Base-by-base conservation (phyloP, 1,140 invertebrate species). In the Acromyrmex echinatior region DNA sequence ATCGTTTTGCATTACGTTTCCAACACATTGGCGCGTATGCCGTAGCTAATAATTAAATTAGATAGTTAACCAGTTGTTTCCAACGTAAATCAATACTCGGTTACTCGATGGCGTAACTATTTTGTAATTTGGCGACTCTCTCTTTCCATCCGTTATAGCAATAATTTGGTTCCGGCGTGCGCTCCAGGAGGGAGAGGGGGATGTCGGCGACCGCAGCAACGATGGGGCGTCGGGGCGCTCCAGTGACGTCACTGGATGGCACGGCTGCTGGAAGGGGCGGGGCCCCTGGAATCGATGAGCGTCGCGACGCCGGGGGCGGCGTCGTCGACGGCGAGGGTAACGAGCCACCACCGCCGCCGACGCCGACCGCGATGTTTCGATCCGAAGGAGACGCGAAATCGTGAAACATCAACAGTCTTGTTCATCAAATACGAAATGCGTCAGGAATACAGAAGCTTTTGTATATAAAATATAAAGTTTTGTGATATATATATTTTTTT, bases 271-370 rank as follows among this genome's bases (percentile, higher is more conserved):
- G 80, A 76, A 84, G 80, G 80, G 80, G 80, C 89, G 85, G 87
- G 84, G 90, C 91, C 91, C 91, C 92, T 91, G 89, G 93, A 94
- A 94, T 94, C 93, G 93, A 94, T 94, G 93, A 84, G 70, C 80
- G 80, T 84, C 80, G 80, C 80, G 70, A 84, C 80, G 80, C 80
- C 80, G 80, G 70, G 80, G 68, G 80, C 70, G 80, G 79, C 79
- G 79, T 81, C 79, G 79, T 81, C 79, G 79, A 81, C 79, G 66
- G 79, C 66, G 65, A 81, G 79, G 51, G 79, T 82, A 82, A 82
- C 79, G 71, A 73, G 76, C 88, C 86, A 71, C 87, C 84, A 39
- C 84, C 86, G 51, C 56, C 60, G 25, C 25, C 58, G 73, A 9
- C 39, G 49, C 51, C 51, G 71, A 73, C 68, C 53, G 39, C 68